phyloP scores from a whole-genome alignment of 2,113 vertebrate species.

The Emydocephalus ijimae region DNA sequence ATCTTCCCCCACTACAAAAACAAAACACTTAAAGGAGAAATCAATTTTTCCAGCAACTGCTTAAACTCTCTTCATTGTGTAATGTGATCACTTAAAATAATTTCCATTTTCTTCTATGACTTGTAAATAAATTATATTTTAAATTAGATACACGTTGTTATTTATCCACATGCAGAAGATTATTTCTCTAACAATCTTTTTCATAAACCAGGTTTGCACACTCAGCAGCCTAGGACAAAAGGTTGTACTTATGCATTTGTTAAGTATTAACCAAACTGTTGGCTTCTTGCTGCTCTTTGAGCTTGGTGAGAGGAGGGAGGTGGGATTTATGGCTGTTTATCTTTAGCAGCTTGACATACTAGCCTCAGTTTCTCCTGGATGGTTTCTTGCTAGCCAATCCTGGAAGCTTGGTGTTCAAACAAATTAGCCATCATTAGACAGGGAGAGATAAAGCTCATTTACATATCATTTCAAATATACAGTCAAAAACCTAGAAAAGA shows the following conservation, averaged over 20 bases:
- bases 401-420: background rate
- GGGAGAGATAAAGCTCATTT: background rate
- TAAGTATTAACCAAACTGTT: background rate
- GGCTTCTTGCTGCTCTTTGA: background rate
- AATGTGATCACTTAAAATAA: background rate
- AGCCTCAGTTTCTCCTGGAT: background rate
- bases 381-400: background rate
- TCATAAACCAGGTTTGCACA: background rate
- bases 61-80: background rate
- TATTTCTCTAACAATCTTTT: background rate
- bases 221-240: background rate
- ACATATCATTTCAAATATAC: background rate
- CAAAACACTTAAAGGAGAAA: background rate
- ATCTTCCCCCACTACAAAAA: background rate
- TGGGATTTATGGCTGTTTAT: background rate
- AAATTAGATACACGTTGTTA: background rate
- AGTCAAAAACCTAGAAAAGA: background rate
- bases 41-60: background rate
- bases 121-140: background rate
- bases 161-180: background rate
- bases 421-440: background rate
- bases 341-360: background rate
- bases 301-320: background rate
- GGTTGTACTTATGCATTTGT: background rate
- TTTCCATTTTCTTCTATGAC: background rate